Evolutionary conservation across 2,888 invertebrate species (phyloP), one percentile per base, ranked within the genome.

Genomic region (Subacronicta megacephala): DNA sequence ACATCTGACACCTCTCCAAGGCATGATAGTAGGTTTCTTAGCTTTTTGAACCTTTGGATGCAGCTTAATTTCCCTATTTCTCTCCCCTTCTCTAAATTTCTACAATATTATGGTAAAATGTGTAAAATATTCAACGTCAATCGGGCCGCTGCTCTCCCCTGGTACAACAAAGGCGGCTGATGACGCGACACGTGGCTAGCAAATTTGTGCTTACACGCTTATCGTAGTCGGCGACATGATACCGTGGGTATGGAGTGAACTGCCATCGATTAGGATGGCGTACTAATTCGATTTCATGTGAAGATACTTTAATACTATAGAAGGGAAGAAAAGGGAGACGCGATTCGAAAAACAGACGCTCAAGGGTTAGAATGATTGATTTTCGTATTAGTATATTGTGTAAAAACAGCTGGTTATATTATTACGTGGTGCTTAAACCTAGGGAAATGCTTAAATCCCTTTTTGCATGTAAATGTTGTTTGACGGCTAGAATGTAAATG

Each of bases 151-250:
- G 59, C 67, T 26, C 73, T 62, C 72, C 72, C 59, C 20, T 31
- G 38, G 5, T 33, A 62, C 38, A 62, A 88, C 89, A 89, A 89
- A 84, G 74, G 85, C 69, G 57, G n/a, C 75, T 88, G 84, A 89
- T 87, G 81, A 85, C 68, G 69, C 40, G 86, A 36, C 89, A 84
- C 88, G 89, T 85, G 88, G 35, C 46, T 37, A 23, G 49, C 65
- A 67, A 70, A 67, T 52, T 54, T 55, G 50, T 61, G 61, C 52
- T 62, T 62, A 75, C 59, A 36, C 36, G n/a, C 47, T 66, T 53
- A 62, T 18, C 16, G 35, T 58, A 60, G 41, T 42, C 56, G 54
- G 62, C 55, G 59, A 74, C 75, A 74, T 75, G 80, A 79, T 75
- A 80, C 72, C 71, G 50, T 57, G 56, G 62, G 52, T 67, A 59